Base-by-base conservation (phyloP, 1,140 invertebrate species). In the Nebria ingens region DNA sequence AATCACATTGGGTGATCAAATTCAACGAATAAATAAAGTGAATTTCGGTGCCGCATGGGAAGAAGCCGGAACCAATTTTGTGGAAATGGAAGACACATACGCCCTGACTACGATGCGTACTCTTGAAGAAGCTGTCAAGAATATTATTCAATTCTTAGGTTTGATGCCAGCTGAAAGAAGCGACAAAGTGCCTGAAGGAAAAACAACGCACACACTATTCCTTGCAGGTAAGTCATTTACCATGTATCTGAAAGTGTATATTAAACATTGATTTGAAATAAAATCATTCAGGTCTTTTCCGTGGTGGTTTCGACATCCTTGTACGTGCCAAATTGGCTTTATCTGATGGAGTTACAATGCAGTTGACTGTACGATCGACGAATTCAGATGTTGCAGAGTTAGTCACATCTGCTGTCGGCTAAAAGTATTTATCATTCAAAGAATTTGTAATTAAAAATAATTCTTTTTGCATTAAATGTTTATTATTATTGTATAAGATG, bases 81-180 rank as follows among this genome's bases (percentile, higher is more conserved):
- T 82, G 55, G 90, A 93, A 74, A 72, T 89, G 22, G 90, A 96
- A 68, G 93, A 96, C 64, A 96, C 92, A 0, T 97, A 88, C 71
- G 84, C 86, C 0, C 73, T 97, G n/a, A 83, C 87, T 2, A 82
- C 83, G 19, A 84, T 92, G 52, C 86, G 77, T 56, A 84, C 85
- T 3, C 65, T 96, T 19, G 85, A 91, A 65, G 90, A 91, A 64
- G 93, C 93, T 1, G 87, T 95, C 0, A 87, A 87, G 64, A 93
- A 87, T 70, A 85, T 97, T 4, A 76, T 91, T 1, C 80, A 83
- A 64, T 95, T 91, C 69, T 74, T 99, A 45, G 95, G 94, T 0
- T 76, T 99, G 66, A 87, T 89, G 58, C 83, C 92, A 0, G 84
- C 90, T 61, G 85, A 98, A 70, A 74, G 89, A 6, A 87, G 85